phyloP scores from a whole-genome alignment of 2,797 vertebrate species.

The Myotis daubentonii region DNA sequence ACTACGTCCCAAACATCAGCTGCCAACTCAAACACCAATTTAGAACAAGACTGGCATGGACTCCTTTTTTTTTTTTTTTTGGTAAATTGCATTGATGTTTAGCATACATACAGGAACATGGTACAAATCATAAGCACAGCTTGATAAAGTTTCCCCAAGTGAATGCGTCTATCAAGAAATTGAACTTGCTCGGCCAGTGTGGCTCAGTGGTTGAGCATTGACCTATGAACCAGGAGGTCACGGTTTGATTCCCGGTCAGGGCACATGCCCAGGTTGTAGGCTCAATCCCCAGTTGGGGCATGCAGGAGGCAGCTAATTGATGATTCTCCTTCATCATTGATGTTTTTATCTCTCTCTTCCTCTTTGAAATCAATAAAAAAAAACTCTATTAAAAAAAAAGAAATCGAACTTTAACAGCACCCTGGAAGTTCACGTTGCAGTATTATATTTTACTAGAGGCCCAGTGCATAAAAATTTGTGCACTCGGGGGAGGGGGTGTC shows the following conservation, averaged over 20 bases:
- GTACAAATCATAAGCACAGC: background rate
- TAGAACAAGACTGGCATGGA: background rate
- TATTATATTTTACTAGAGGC: background rate
- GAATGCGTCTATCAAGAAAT: background rate
- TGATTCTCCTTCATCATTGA: background rate
- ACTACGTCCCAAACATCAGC: background rate
- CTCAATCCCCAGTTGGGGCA: no score
- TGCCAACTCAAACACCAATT: background rate
- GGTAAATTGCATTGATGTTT: background rate
- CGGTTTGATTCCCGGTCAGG: no score
- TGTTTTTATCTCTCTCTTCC: background rate
- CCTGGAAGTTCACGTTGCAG: background rate
- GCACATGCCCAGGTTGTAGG: no score
- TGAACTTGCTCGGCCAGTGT: background rate
- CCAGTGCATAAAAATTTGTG: no score
- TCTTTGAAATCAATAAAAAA: background rate
- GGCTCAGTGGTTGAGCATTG: no score
- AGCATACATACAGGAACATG: background rate
- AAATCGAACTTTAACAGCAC: background rate
- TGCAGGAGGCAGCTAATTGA: background rate
- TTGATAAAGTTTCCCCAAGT: background rate
- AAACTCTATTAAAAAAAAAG: background rate
- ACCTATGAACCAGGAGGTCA: no score
- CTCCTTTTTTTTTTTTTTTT: no score
- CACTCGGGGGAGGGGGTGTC: no score